These are phyloP conservation scores for Pammene fasciana DNA, from an alignment of 2,888 invertebrate genomes.

Conservation along the genomic window DNA sequence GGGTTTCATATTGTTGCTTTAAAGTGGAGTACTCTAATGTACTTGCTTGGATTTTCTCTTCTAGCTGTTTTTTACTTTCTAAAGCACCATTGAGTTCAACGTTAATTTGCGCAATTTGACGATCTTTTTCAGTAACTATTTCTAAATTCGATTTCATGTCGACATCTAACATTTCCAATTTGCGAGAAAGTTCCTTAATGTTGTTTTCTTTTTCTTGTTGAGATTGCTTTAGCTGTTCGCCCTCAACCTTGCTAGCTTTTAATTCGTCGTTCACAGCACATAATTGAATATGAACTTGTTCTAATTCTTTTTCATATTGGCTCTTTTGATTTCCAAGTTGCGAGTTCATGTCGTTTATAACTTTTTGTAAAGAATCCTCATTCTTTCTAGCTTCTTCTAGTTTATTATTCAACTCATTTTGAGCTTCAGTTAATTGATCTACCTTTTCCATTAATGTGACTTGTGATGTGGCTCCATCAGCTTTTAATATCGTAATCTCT, in stretches of 20 bases:
- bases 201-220: constrained; percentile 70
- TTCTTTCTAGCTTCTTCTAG: constrained; percentile 77
- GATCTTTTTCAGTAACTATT: constrained; percentile 76
- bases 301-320: constrained; percentile 69
- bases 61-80: constrained; percentile 74
- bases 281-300: constrained; percentile 64
- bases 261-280: constrained; percentile 58
- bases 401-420: constrained; percentile 77
- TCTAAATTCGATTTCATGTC: constrained; percentile 77
- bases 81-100: constrained; percentile 68
- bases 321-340: constrained; percentile 74
- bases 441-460: constrained; percentile 78
- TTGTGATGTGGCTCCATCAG: constrained; percentile 73
- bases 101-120: constrained; percentile 69
- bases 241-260: constrained; percentile 62
- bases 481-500: constrained; percentile 72
- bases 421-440: constrained; percentile 76
- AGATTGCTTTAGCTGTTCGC: constrained; percentile 56
- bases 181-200: constrained; percentile 70
- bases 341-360: constrained; percentile 71
- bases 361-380: constrained; percentile 77
- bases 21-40: constrained; percentile 65
- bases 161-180: constrained; percentile 74
- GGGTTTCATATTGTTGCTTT: constrained; percentile 73
- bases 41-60: constrained; percentile 73